Evolutionary conservation across 2,888 invertebrate genomes (phyloP).

Genomic region (Corbicula japonica): DNA sequence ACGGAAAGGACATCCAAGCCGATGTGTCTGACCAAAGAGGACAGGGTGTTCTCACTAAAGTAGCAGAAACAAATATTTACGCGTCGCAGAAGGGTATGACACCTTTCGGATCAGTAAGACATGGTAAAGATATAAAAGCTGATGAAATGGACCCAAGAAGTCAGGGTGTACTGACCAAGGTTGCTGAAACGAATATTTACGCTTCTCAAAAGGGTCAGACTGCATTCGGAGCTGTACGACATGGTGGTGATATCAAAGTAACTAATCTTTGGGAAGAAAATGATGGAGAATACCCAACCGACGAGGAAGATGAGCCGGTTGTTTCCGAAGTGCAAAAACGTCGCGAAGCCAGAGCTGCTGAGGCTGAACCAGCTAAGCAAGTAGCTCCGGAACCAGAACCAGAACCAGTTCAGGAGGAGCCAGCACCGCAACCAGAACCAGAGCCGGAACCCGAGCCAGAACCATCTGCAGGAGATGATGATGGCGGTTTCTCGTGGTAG

Average conservation of each 20-base stretch:
- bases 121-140: conserved; percentile 57
- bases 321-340: conserved; percentile 46
- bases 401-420: conserved; percentile 7
- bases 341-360: conserved; percentile 38
- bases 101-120: conserved; percentile 60
- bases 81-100: conserved; percentile 83
- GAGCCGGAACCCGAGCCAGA: conserved; percentile 38
- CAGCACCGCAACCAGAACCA: conserved; percentile 43
- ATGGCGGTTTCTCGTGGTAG: conserved; percentile 62
- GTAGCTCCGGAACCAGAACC: conserved; percentile 24
- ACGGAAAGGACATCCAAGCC: conserved; percentile 58
- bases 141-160: conserved; percentile 52
- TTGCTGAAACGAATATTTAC: conserved; percentile 56
- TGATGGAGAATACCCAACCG: conserved; percentile 46
- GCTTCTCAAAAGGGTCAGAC: conserved; percentile 58
- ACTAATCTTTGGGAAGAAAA: conserved; percentile 56
- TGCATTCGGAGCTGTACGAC: conserved; percentile 55
- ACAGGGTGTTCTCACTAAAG: conserved; percentile 74
- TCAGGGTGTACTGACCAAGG: conserved; percentile 42
- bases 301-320: conserved; percentile 54
- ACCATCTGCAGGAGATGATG: conserved; percentile 40
- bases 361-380: conserved; percentile 2
- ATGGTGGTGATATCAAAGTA: conserved; percentile 52
- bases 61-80: conserved; percentile 84
- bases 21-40: conserved; percentile 53